Evolutionary conservation across 2,888 invertebrate genomes (phyloP), one percentile per base, ranked within the genome.

Genomic region (Eulithis testata): DNA sequence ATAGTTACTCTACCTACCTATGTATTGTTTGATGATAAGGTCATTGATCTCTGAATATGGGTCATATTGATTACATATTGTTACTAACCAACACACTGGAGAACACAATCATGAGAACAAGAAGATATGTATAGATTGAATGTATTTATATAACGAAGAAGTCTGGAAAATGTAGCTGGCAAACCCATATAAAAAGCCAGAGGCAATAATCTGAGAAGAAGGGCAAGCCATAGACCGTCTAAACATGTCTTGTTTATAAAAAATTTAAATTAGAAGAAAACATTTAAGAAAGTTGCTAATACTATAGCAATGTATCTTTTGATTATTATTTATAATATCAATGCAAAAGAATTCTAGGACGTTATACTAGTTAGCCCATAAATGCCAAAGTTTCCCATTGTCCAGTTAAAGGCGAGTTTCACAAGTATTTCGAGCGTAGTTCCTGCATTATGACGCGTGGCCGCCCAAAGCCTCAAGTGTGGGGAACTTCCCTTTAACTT

Each of bases 371-470:
- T 53, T 14, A n/a, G 47, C 31, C 31, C 37, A 59, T 12, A 44
- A 55, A 36, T 45, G 53, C 31, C 57, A 31, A 65, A 69, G 51
- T 67, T 71, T 63, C 65, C 72, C 71, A 71, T 70, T 74, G 76
- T 75, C 76, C 73, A 78, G 74, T 79, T 78, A 74, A 69, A 70
- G 73, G 72, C 61, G 66, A 82, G 81, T 82, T 83, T 66, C 58
- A 53, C 68, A 69, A 79, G 76, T 77, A 76, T 60, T 72, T 57
- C 71, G 71, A 71, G 77, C 74, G 71, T 74, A 74, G 73, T 76
- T 79, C 78, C 78, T 74, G 75, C 70, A 77, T 83, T 84, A 81
- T 79, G 78, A 79, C 80, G 80, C 82, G 73, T 72, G 72, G 72
- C 74, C 73, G 76, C 73, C 70, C 73, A 68, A 63, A 74, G 71